Percentiles rank a stretch among this genome's conserved stretches.
phyloP scores from a whole-genome alignment of 2,113 vertebrate species.

The Tyto alba region DNA sequence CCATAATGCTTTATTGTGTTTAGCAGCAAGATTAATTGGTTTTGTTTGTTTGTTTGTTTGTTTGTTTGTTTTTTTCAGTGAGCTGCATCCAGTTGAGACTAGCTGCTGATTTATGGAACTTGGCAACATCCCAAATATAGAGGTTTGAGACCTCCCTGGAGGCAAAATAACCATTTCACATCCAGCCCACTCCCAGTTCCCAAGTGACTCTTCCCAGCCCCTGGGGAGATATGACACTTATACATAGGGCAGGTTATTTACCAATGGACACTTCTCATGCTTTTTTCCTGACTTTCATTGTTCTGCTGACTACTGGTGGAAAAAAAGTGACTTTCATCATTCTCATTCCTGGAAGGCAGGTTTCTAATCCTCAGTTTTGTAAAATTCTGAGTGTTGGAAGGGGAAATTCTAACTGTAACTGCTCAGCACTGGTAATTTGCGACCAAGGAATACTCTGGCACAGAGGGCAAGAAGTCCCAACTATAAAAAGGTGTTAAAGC shows the following conservation, averaged over 20 bases:
- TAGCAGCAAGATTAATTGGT: not conserved
- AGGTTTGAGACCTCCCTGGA: not conserved
- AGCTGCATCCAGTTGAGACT: not conserved
- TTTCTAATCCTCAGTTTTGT: not conserved
- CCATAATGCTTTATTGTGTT: not conserved
- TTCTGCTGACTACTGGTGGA: not conserved
- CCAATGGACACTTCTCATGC: not conserved
- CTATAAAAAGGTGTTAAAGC: not conserved
- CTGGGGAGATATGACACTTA: not conserved
- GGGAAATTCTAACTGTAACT: not conserved
- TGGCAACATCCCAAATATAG: not conserved
- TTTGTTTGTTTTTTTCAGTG: not conserved
- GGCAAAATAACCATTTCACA: not conserved
- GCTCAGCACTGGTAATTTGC: not conserved
- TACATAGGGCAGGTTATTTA: not conserved
- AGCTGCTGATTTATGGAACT: not conserved
- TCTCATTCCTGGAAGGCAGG: not conserved
- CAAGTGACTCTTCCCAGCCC: not conserved
- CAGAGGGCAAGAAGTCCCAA: not conserved
- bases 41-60: too few species aligned
- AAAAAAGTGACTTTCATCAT: not conserved
- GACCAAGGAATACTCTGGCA: not conserved
- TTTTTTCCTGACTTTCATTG: not conserved
- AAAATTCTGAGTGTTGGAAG: not conserved
- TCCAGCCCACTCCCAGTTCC: not conserved